phyloP scores from a whole-genome alignment of 2,888 invertebrate genomes.

The Esperia sulphurella region DNA sequence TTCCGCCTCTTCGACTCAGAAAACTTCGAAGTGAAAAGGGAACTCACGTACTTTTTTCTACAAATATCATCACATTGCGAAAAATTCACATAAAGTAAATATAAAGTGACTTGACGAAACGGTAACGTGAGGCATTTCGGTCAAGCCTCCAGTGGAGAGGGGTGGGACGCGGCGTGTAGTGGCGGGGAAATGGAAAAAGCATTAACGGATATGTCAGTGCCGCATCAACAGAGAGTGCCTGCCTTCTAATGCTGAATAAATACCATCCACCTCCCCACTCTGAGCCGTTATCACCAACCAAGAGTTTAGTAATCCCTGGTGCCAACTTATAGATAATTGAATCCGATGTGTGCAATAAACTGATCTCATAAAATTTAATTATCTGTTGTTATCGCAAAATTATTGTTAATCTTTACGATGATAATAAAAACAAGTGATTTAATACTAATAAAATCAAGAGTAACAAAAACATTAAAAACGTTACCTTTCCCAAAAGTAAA shows the following conservation, averaged over 20 bases:
- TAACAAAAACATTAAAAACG: not conserved
- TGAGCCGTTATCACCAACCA: constrained; percentile 35
- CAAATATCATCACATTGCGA: not conserved
- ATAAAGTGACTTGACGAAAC: constrained; percentile 32
- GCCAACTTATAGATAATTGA: constrained; percentile 4
- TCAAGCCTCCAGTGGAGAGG: constrained; percentile 49
- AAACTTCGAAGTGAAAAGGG: too few species aligned
- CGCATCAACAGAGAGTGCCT: constrained; percentile 75
- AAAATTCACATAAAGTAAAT: constrained; percentile 10
- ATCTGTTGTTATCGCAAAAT: not conserved
- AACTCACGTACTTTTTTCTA: not conserved
- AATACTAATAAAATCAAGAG: not conserved
- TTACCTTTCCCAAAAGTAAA: not conserved
- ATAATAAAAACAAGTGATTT: constrained; percentile 4
- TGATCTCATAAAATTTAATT: not conserved
- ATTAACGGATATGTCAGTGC: constrained; percentile 78
- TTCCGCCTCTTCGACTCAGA: not conserved
- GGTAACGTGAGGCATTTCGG: constrained; percentile 50
- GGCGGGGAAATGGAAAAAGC: constrained; percentile 76
- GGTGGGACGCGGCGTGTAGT: constrained; percentile 43
- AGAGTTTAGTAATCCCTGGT: not conserved
- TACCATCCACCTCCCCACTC: constrained; percentile 60
- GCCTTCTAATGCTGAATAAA: constrained; percentile 75
- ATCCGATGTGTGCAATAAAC: constrained; percentile 1
- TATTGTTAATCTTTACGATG: constrained; percentile 2